Conservation (phyloP, 2,797 vertebrate species). For the Acanthis flammea region DNA sequence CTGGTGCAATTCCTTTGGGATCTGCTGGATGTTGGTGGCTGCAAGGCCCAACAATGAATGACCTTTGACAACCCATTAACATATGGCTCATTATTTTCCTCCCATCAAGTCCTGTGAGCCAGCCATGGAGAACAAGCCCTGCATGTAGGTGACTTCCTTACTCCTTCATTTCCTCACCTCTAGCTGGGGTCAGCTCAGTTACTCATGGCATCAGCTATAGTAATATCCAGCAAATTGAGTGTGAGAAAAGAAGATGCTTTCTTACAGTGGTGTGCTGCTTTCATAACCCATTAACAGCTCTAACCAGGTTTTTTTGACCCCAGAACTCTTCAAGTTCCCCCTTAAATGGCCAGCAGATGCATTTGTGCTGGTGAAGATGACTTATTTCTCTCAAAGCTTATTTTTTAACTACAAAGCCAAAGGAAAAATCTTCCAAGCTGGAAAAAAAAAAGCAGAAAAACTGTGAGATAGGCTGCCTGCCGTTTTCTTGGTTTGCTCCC, state of each 20-base stretch:
- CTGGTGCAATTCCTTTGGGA: not conserved
- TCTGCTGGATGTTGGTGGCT: not conserved
- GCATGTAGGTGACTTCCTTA: not conserved
- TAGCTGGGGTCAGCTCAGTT: not conserved
- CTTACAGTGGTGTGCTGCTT: not conserved
- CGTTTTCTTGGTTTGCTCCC: conserved; percentile 41
- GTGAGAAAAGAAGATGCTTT: not conserved
- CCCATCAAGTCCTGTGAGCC: not conserved
- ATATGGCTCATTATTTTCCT: not conserved
- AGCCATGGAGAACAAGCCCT: not conserved
- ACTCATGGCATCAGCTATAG: not conserved
- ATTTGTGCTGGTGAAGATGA: conserved; percentile 9
- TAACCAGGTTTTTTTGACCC: not conserved
- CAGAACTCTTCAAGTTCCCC: not conserved
- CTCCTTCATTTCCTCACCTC: not conserved
- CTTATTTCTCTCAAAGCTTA: not conserved
- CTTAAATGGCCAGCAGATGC: not conserved
- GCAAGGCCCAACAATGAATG: not conserved
- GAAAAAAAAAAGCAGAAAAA: not conserved
- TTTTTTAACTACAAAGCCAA: not conserved
- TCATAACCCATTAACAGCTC: not conserved
- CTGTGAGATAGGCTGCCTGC: not conserved
- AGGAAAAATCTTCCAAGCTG: not conserved
- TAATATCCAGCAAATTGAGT: not conserved
- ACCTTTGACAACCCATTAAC: not conserved